Evolutionary conservation across 2,888 invertebrate genomes (phyloP), one percentile per base, ranked within the genome.

Genomic region (Caradrina clavipalpis): DNA sequence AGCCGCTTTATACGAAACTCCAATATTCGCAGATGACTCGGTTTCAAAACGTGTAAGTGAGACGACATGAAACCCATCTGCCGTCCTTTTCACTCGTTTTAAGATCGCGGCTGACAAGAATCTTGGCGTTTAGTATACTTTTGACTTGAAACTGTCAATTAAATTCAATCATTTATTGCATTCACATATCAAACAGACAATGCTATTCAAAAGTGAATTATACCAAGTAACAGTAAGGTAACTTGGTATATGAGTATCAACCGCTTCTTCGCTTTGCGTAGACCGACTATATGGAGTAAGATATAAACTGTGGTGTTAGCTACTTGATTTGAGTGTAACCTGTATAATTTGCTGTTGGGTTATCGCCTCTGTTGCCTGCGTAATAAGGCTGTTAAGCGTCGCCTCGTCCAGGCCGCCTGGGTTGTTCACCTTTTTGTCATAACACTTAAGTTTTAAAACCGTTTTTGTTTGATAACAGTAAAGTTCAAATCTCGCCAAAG

Each of bases 311-410:
- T 65, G 64, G 21, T 60, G 61, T 80, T 71, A 80, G 81, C 78
- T 78, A 81, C 74, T 74, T 63, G 78, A 81, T 70, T 76, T 78
- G 69, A 81, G 69, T 84, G 73, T 93, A 94, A 96, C 96, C 96
- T 96, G 96, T 85, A 96, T 96, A 64, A 95, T 95, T 91, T 96
- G 96, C 88, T 96, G 96, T 93, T 96, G 96, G 59, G 94, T 94
- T 89, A 96, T 95, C 89, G 96, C 96, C 91, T 96, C 96, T 89
- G 95, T 96, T 84, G 96, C 96, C 89, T 96, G 96, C 58, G 96
- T 89, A 86, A 96, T 96, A 88, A 96, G 94, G 89, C 90, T 95
- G 94, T 95, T 96, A 88, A 96, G 88, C 80, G 96, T 96, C 83
- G 94, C 94, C 89, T 96, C 96, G 91, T 96, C 96, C 91, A 96